Base-by-base conservation (phyloP, 2,113 vertebrate species). In the Lethenteron camtschaticum region DNA sequence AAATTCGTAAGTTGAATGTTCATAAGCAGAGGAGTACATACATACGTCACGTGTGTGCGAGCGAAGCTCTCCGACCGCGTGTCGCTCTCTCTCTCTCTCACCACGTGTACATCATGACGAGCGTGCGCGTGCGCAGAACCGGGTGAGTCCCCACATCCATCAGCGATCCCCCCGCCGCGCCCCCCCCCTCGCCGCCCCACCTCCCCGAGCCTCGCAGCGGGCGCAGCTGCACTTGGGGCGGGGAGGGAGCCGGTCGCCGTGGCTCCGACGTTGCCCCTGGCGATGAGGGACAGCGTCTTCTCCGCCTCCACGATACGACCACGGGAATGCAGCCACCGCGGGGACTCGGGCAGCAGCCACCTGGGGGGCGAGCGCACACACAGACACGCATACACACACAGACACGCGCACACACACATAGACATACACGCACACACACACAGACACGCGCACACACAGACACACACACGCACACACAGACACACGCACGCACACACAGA, bases 81-180 rank as follows among this genome's bases (percentile, higher is more conserved):
- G 41, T 41, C 41, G 41, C 41, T 41, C 41, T 41, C 41, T 41
- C 74, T 18, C 16, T 74, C 55, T 77, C 74, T 74, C 81, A 86
- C 85, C 85, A 86, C 68, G 81, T 79, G 75, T 81, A 84, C 81
- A 85, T 84, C 79, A 85, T 83, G 75, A 82, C 77, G 70, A 85
- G 74, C 1, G 84, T 86, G 69, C 83, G 83, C 41, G 79, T 73
- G 75, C 84, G 20, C 73, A 86, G 85, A 55, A 82, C 57, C 55
- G 75, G 76, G 12, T 82, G 74, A 3, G 81, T 75, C 71, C 83
- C 83, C 2, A 85, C 78, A 63, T 83, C 83, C 74, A 85, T 68
- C 69, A 83, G 71, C 59, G 78, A 83, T 41, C 41, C 41, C 6
- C 41, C 41, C 41, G 41, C 41, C 41, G 41, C 5, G 41, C 41